Base-by-base conservation (phyloP, 1,140 invertebrate genomes). In the Araneus ventricosus region DNA sequence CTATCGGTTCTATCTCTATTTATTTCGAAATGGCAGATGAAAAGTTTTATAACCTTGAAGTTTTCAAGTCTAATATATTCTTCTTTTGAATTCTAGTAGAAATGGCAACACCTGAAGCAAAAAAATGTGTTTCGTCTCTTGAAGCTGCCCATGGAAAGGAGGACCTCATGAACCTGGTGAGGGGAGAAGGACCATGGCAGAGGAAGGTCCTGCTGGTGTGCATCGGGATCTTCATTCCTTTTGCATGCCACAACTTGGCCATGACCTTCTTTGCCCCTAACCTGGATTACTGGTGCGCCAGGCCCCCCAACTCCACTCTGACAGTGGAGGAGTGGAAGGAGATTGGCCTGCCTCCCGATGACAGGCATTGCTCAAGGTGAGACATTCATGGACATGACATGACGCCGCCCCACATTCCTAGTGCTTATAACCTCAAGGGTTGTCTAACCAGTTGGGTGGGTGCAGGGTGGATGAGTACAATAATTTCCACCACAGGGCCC, bases 171-270 rank as follows among this genome's bases (percentile, higher is more conserved):
- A 41, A 90, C 39, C 10, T 80, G 34, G 75, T 88, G 4, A 57
- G 37, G 6, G 87, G 87, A 1, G 59, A 88, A n/a, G 87, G 87
- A n/a, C 87, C 87, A 17, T 88, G 87, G 87, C 87, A 88, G 37
- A 37, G 87, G 34, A 41, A 24, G 37, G 45, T 88, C 0, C 57
- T 88, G 2, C 17, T 45, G 3, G n/a, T 88, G 37, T 39, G 67
- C 87, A 34, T 88, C 37, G 17, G 37, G 1, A 30, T 20, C 20
- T n/a, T 34, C 4, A 39, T 88, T 27, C 87, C 87, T 39, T 1
- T 63, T 3, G 37, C 87, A 22, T 37, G 87, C 4, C 87, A 88
- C 37, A 70, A 70, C 39, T 24, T 88, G 34, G 87, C 41, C 1
- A 70, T 88, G 37, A 39, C 59, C 27, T 88, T 88, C 27, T 70